A percentile compares a stretch with the other conserved stretches of the same genome.
Conservation (phyloP, 2,888 invertebrate genomes). For the Drosophila barbarae region DNA sequence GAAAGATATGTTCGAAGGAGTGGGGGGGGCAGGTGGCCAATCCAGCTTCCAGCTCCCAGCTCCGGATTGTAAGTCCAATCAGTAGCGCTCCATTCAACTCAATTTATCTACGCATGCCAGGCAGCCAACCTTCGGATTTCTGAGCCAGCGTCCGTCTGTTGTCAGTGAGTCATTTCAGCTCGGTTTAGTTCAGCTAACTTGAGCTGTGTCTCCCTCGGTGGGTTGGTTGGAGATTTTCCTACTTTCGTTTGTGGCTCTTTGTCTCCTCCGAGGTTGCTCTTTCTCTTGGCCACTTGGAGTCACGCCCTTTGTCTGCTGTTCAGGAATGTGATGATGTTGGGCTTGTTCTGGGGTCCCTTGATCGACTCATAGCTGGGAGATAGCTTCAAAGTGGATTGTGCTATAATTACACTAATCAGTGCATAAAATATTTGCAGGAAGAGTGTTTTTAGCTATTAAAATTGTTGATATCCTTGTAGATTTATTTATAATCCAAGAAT, state of each 20-base stretch:
- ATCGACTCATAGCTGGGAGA: not conserved
- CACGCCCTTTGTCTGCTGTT: constrained; percentile 20
- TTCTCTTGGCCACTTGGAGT: constrained; percentile 3
- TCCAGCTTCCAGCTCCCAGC: constrained; percentile 4
- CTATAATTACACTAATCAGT: constrained; percentile 6
- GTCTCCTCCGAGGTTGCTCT: constrained; percentile 13
- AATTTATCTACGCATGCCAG: constrained; percentile 71
- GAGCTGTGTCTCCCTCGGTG: constrained; percentile 21
- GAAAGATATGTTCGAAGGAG: constrained; percentile 42
- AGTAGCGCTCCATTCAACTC: constrained; percentile 65
- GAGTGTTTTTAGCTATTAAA: not conserved
- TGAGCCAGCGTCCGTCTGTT: constrained; percentile 13
- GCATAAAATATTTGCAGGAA: not conserved
- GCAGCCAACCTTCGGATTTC: constrained; percentile 37
- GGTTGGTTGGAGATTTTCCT: constrained; percentile 20
- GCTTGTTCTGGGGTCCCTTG: not conserved
- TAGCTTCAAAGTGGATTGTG: constrained; percentile 7
- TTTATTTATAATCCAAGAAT: not conserved
- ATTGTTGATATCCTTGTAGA: not conserved
- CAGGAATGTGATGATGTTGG: constrained; percentile 18
- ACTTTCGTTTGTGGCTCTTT: constrained; percentile 16
- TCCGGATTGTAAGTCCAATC: constrained; percentile 54
- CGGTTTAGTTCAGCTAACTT: constrained; percentile 35
- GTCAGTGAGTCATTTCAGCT: constrained; percentile 33
- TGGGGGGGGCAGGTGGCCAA: constrained; percentile 39